Evolutionary conservation across 2,113 vertebrate species (phyloP).

Genomic region (Serinus canaria): DNA sequence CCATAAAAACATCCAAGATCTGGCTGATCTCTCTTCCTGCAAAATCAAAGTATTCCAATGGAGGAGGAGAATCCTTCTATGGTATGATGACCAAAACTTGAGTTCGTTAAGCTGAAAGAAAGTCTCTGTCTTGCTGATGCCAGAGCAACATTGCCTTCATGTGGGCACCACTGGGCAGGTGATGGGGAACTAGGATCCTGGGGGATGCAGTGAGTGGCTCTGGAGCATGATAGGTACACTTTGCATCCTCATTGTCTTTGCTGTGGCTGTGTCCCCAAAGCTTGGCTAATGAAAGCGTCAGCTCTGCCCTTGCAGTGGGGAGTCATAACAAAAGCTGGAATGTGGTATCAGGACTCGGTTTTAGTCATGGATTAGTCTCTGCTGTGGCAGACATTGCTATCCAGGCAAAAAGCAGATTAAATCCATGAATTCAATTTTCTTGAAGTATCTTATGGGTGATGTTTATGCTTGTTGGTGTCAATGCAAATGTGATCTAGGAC

Average conservation of each 20-base stretch:
- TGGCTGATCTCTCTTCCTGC: neutral
- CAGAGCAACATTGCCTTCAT: neutral
- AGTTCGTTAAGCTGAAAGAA: neutral
- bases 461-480: neutral
- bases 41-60: neutral
- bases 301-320: neutral
- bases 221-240: neutral
- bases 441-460: neutral
- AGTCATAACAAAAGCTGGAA: neutral
- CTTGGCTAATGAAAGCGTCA: neutral
- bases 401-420: neutral
- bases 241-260: neutral
- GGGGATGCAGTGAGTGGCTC: neutral
- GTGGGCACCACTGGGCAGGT: neutral
- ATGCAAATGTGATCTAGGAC: neutral
- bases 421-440: neutral
- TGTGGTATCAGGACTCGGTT: neutral
- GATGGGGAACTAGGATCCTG: accelerated
- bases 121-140: neutral
- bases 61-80: neutral
- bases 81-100: neutral
- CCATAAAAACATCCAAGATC: neutral
- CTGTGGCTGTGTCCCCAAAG: neutral
- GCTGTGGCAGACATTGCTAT: neutral
- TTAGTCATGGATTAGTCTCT: neutral